These are phyloP conservation scores for Paracyclopina nana DNA, from an alignment of 1,140 invertebrate genomes.

Conservation along the genomic window DNA sequence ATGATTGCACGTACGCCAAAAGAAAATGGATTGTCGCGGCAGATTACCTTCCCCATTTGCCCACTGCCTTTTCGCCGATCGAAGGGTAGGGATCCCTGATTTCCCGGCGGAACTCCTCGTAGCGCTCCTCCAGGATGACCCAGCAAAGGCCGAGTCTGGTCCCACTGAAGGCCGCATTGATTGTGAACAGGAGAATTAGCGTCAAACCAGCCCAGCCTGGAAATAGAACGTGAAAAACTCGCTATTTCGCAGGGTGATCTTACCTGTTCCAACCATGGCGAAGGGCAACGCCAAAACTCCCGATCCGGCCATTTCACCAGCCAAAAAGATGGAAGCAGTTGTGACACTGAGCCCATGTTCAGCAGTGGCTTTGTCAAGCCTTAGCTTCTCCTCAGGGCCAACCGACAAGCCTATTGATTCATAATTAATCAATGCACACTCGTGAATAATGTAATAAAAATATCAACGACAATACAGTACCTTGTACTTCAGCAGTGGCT, in stretches of 20 bases:
- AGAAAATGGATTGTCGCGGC: background rate
- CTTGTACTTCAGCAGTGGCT: too few species aligned
- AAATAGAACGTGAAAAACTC: slow-evolving; percentile 20
- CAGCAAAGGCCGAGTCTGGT: slow-evolving; percentile 42
- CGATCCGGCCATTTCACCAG: slow-evolving; percentile 50
- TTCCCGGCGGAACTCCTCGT: slow-evolving; percentile 34
- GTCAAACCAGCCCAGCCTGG: slow-evolving; percentile 42
- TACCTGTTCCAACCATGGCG: slow-evolving; percentile 42
- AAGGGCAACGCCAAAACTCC: slow-evolving; percentile 46
- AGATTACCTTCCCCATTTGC: slow-evolving; percentile 5
- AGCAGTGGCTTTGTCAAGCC: too few species aligned
- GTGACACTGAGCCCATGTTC: slow-evolving; percentile 25
- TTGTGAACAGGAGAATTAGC: slow-evolving; percentile 35
- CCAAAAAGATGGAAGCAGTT: slow-evolving; percentile 40
- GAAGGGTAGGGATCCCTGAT: slow-evolving; percentile 22
- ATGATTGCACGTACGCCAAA: background rate
- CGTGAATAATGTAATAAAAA: too few species aligned
- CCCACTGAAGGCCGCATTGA: slow-evolving; percentile 37
- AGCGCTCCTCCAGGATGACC: slow-evolving; percentile 42
- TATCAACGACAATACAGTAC: too few species aligned
- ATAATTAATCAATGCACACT: too few species aligned
- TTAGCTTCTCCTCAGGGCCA: too few species aligned
- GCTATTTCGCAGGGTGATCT: slow-evolving; percentile 17
- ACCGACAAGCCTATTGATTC: too few species aligned
- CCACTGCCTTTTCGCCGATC: slow-evolving; percentile 12